These are phyloP conservation scores for Phylloscopus collybita DNA, from an alignment of 2,797 vertebrate genomes.

Conservation along the genomic window DNA sequence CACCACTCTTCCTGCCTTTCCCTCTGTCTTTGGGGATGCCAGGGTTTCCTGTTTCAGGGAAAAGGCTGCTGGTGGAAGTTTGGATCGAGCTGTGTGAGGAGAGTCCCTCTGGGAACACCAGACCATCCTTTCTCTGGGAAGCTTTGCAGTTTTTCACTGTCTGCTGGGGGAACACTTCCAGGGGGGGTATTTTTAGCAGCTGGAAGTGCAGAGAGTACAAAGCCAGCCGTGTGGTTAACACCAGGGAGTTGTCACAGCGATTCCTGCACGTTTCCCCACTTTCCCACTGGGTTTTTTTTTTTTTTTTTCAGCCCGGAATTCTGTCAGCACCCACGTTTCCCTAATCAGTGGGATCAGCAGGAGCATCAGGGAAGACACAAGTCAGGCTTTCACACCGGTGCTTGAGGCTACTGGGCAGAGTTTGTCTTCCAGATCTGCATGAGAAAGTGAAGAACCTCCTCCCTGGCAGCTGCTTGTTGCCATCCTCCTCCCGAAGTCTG, in stretches of 20 bases:
- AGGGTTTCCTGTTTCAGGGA: background rate
- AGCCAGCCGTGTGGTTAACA: background rate
- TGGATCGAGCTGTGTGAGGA: background rate
- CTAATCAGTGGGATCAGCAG: background rate
- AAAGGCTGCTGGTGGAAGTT: background rate
- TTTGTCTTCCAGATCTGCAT: background rate
- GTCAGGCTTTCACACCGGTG: background rate
- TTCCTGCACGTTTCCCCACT: background rate
- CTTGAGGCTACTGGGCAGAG: slow-evolving; percentile 18
- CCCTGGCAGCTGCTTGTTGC: slow-evolving; percentile 13
- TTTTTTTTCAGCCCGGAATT: background rate
- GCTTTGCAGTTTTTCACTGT: background rate
- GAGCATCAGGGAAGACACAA: background rate
- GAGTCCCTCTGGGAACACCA: background rate
- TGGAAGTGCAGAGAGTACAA: background rate
- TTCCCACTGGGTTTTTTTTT: fast-evolving
- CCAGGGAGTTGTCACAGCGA: background rate
- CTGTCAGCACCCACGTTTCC: background rate
- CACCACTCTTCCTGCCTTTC: background rate
- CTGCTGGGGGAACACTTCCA: background rate
- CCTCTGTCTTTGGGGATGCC: background rate
- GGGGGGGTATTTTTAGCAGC: background rate
- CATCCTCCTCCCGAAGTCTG: background rate
- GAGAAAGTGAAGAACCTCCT: background rate
- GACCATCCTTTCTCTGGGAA: background rate